phyloP scores from a whole-genome alignment of 2,113 vertebrate species.

The Takifugu bimaculatus region DNA sequence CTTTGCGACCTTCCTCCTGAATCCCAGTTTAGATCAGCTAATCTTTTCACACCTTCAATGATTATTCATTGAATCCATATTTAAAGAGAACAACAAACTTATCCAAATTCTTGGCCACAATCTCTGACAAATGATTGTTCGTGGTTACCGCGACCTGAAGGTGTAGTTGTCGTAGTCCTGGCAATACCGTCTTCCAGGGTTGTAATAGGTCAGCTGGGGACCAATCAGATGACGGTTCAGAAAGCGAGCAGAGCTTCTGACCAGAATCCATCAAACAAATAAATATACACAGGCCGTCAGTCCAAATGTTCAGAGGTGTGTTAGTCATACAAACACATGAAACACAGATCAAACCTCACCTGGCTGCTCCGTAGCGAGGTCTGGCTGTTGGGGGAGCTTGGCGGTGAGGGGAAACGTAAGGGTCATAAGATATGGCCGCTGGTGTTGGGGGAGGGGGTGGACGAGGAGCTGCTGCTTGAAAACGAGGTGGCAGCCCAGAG shows the following conservation, averaged over 20 bases:
- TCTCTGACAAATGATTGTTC: background rate
- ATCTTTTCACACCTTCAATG: no score
- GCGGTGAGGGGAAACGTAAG: constrained; percentile 55
- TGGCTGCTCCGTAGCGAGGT: constrained; percentile 76
- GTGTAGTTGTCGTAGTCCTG: constrained; percentile 62
- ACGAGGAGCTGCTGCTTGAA: constrained; percentile 75
- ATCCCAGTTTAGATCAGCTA: no score
- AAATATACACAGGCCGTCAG: constrained; percentile 6
- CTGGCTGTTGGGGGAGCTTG: constrained; percentile 47
- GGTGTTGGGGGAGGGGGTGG: constrained; percentile 49
- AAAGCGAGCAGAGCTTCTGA: constrained; percentile 60
- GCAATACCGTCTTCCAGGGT: constrained; percentile 58
- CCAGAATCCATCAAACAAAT: constrained; percentile 13
- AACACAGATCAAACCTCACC: constrained; percentile 72
- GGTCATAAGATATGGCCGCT: constrained; percentile 71
- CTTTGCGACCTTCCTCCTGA: no score
- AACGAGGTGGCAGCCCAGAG: constrained; percentile 73
- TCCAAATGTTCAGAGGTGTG: no score
- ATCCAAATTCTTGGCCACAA: no score
- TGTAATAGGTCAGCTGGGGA: constrained; percentile 65
- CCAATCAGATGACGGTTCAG: constrained; percentile 70
- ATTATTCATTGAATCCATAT: no score
- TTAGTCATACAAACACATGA: constrained; percentile 1
- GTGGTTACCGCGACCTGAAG: constrained; percentile 58
- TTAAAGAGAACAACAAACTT: no score